These are phyloP conservation scores for Catharus ustulatus DNA, from an alignment of 2,797 vertebrate species.

Conservation along the genomic window DNA sequence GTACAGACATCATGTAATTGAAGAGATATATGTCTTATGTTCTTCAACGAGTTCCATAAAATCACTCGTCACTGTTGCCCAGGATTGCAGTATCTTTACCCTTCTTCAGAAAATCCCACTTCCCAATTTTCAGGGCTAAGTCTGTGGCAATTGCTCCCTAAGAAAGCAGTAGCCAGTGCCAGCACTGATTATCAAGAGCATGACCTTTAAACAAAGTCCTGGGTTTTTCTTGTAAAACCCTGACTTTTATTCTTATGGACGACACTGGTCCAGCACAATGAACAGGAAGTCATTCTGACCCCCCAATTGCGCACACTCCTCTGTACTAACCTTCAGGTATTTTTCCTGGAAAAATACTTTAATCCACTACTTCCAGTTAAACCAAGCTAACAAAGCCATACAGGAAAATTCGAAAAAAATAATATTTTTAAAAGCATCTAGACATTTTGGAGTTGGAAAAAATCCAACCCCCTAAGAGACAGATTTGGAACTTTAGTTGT, in stretches of 20 bases:
- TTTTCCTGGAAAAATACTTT: neutral
- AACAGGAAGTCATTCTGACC: neutral
- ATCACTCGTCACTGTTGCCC: neutral
- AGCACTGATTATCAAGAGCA: neutral
- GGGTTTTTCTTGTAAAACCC: neutral
- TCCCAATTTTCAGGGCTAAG: neutral
- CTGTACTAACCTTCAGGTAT: neutral
- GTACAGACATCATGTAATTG: neutral
- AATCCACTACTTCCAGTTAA: neutral
- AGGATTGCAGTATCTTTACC: neutral
- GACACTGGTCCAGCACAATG: neutral
- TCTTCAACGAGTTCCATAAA: neutral
- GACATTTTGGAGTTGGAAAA: neutral
- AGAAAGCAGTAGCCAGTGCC: neutral
- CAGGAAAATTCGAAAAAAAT: neutral
- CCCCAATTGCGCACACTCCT: accelerated
- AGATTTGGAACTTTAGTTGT: neutral
- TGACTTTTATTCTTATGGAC: neutral
- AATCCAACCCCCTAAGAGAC: neutral
- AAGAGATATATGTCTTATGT: neutral
- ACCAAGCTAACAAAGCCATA: neutral
- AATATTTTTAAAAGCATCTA: neutral
- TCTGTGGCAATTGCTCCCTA: neutral
- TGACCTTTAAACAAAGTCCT: neutral
- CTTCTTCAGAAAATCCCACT: neutral